Evolutionary conservation across 2,888 invertebrate genomes (phyloP).

Genomic region (Drosophila quasianomalipes): DNA sequence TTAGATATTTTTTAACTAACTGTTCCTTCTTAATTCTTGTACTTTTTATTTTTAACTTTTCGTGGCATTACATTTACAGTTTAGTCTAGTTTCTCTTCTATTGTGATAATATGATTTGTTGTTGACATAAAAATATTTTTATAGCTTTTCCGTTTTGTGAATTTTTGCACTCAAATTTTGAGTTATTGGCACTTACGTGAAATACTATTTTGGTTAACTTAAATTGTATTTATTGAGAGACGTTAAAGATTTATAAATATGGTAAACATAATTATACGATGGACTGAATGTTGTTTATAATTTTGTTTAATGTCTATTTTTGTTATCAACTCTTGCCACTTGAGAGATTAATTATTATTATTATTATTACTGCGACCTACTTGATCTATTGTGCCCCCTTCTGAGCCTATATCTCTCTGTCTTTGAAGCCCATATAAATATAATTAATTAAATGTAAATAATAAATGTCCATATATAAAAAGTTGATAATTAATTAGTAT

Average conservation of each 20-base stretch:
- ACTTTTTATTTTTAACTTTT: conserved; percentile 3
- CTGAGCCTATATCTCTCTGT: too few relatives aligned
- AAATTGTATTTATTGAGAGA: background rate
- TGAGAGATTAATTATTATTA: background rate
- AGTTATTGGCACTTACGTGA: conserved; percentile 62
- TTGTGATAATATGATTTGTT: conserved; percentile 51
- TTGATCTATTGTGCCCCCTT: too few relatives aligned
- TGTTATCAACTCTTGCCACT: background rate
- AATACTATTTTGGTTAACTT: conserved; percentile 19
- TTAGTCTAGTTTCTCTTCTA: conserved; percentile 6
- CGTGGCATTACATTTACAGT: conserved; percentile 23
- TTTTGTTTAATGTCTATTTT: background rate
- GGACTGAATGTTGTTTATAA: background rate
- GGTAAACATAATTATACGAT: background rate
- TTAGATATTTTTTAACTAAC: background rate
- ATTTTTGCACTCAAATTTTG: conserved; percentile 44
- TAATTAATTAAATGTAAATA: background rate
- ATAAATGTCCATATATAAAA: background rate
- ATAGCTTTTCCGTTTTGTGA: conserved; percentile 40
- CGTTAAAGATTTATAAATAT: background rate
- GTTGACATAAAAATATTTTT: conserved; percentile 38
- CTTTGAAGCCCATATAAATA: too few relatives aligned
- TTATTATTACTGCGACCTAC: too few relatives aligned
- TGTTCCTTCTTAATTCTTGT: conserved; percentile 4
- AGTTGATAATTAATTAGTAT: background rate